Base-by-base conservation (phyloP, 1,140 invertebrate species). In the Cotesia typhae region DNA sequence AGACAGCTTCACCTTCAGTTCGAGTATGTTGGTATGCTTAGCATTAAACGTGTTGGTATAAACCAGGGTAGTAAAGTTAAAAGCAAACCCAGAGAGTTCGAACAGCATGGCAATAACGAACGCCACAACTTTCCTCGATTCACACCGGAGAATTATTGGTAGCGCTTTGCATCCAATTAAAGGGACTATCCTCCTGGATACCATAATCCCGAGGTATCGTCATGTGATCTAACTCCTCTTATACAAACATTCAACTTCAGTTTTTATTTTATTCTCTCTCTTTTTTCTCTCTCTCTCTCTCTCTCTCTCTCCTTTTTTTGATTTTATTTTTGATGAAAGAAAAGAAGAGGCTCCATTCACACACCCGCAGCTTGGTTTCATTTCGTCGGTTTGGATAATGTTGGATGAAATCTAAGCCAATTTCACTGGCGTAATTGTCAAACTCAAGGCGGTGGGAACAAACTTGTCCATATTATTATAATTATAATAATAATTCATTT, bases 151-250 rank as follows among this genome's bases (percentile, higher is more conserved):
- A 74, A 74, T 74, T 74, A 74, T 74, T 71, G 66, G 69, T 37
- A 65, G 28, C 73, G 68, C 69, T 74, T 71, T 74, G 70, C 70
- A 74, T 74, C 59, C 73, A 74, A 74, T 74, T 74, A 74, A 71
- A 68, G 57, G n/a, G 59, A 59, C 67, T 71, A 74, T 67, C 63
- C 68, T 70, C 20, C n/a, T 59, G 52, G 57, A 52, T 61, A 70
- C 60, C 65, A 52, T 70, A 74, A 74, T 74, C 72, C 67, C 20
- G 38, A 35, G 10, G 41, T 47, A 55, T 53, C 35, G 36, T 28
- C 41, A 68, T 69, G 28, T 47, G 66, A 61, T 65, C 61, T 52
- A 60, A 37, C 52, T 9, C 9, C 36, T 35, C 38, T 17, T 20
- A 53, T 20, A 51, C 35, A 55, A 36, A 52, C n/a, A 64, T 64